Evolutionary conservation across 2,797 vertebrate species (phyloP).

Genomic region (Capromys pilorides): DNA sequence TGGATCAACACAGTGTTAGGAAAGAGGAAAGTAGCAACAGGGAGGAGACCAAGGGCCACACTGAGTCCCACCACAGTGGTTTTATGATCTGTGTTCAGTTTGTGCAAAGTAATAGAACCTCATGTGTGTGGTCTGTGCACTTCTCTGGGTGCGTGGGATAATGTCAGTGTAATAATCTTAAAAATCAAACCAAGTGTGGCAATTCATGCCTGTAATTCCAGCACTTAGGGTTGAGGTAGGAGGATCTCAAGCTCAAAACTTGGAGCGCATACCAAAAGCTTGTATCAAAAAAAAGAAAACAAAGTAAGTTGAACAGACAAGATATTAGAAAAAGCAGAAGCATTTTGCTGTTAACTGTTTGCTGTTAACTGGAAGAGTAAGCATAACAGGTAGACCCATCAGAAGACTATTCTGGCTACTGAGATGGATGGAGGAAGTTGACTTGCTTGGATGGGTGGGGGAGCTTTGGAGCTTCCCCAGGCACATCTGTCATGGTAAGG

Average conservation of each 20-base stretch:
- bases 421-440: neutral
- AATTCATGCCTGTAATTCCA: neutral
- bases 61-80: neutral
- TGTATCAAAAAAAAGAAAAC: neutral
- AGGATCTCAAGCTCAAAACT: neutral
- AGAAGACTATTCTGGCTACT: neutral
- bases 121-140: neutral
- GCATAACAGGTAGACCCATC: neutral
- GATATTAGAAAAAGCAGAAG: neutral
- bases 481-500: neutral
- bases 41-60: neutral
- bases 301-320: neutral
- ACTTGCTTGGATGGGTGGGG: neutral
- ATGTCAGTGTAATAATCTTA: neutral
- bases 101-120: neutral
- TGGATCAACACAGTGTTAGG: rapidly evolving
- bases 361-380: neutral
- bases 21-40: neutral
- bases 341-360: neutral
- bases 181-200: neutral
- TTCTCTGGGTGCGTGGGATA: neutral
- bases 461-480: neutral
- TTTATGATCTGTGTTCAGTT: neutral
- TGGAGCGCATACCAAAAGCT: neutral
- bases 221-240: neutral